A percentile compares a stretch with the other conserved stretches of the same genome.
Evolutionary conservation across 2,113 vertebrate species (phyloP).

Genomic region (Diglossa brunneiventris): DNA sequence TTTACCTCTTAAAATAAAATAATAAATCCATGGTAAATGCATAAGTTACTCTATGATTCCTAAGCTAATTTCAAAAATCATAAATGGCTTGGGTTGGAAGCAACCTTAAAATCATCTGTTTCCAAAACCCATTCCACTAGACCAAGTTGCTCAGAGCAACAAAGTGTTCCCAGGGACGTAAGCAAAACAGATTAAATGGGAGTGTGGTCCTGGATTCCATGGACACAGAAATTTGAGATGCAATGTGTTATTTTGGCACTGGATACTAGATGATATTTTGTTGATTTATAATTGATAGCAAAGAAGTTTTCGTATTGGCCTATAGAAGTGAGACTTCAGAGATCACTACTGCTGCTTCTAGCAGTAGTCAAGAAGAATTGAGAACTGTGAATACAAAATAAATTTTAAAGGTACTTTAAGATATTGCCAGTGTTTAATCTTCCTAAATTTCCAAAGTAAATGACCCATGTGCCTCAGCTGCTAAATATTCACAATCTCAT

Average conservation of each 20-base stretch:
- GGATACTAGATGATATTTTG: not conserved
- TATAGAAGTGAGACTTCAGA: not conserved
- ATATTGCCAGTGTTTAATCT: not conserved
- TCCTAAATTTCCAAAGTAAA: not conserved
- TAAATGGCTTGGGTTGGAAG: not conserved
- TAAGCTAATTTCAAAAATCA: not conserved
- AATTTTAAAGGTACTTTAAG: not conserved
- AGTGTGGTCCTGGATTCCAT: not conserved
- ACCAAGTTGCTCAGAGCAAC: not conserved
- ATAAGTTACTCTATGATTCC: not conserved
- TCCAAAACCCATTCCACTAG: not conserved
- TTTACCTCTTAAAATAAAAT: not conserved
- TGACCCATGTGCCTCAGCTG: not conserved
- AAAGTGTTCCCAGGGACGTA: not conserved
- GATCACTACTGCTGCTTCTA: not conserved
- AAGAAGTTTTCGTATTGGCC: not conserved
- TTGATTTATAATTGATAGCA: not conserved
- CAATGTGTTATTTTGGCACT: not conserved
- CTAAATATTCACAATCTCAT: not conserved
- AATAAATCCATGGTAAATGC: not conserved
- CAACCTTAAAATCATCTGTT: not conserved
- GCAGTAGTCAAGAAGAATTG: not conserved
- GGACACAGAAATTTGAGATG: not conserved
- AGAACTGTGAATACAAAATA: not conserved
- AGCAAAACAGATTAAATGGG: not conserved